A percentile compares a stretch with the other conserved stretches of the same genome.
phyloP scores from a whole-genome alignment of 2,888 invertebrate species.

The Thelaira solivaga region DNA sequence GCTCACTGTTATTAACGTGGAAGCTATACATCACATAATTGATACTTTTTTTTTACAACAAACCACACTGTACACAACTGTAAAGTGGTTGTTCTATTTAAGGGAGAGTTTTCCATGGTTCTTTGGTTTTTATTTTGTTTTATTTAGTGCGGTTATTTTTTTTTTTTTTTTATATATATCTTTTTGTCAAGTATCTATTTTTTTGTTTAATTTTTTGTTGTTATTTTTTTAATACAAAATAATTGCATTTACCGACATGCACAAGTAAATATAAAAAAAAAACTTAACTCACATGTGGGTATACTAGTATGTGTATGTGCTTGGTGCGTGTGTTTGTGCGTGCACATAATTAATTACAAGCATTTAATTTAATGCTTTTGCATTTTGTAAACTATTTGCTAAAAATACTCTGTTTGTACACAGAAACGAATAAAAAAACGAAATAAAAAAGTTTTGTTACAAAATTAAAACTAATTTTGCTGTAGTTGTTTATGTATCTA shows the following conservation, averaged over 20 bases:
- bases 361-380: conserved; percentile 61
- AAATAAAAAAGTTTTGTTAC: conserved; percentile 27
- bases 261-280: neutral
- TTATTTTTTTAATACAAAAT: conserved; percentile 19
- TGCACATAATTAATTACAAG: conserved; percentile 60
- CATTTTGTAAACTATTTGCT: conserved; percentile 61
- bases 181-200: too few relatives aligned
- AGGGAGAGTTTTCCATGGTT: neutral
- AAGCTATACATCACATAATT: too few relatives aligned
- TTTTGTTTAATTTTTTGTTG: neutral
- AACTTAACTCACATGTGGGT: neutral
- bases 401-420: conserved; percentile 39
- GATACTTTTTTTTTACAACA: too few relatives aligned
- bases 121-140: conserved; percentile 25
- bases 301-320: neutral
- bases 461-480: conserved; percentile 50
- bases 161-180: neutral
- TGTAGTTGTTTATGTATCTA: neutral
- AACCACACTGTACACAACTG: too few relatives aligned
- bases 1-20: too few relatives aligned
- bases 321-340: conserved; percentile 25
- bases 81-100: conserved; percentile 12
- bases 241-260: neutral
- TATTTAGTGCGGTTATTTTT: conserved; percentile 15
- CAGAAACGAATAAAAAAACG: neutral